Conservation (phyloP, 2,113 vertebrate species). For the Illadopsis cleaveri region DNA sequence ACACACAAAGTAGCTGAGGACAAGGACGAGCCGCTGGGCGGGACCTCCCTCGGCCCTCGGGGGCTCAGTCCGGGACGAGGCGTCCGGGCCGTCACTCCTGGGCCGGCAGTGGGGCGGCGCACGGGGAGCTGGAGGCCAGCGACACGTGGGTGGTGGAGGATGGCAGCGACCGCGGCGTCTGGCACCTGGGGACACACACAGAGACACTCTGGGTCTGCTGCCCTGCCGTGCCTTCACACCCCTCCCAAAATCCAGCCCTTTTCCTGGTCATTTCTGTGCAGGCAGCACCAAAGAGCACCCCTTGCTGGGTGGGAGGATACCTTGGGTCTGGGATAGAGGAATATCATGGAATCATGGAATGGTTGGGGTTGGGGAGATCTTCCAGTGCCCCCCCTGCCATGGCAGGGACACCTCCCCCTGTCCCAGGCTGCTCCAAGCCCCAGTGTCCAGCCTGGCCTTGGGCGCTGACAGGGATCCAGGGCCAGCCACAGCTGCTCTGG, state of each 20-base stretch:
- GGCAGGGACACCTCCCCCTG: background rate
- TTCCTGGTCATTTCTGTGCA: fast-evolving
- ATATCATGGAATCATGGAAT: fast-evolving
- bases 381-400: fast-evolving
- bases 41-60: background rate
- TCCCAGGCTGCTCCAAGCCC: too few species aligned
- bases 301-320: fast-evolving
- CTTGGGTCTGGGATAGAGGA: background rate
- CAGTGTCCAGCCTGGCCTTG: background rate
- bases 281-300: background rate
- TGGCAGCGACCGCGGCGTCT: constrained; percentile 79
- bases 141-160: constrained; percentile 83
- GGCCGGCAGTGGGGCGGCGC: constrained; percentile 33
- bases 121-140: constrained; percentile 74
- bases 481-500: background rate
- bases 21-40: background rate
- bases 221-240: background rate
- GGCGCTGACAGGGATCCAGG: too few species aligned
- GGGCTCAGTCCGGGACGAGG: background rate
- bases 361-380: background rate
- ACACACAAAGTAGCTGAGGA: constrained; percentile 53
- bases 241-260: fast-evolving
- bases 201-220: background rate
- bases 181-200: constrained; percentile 79
- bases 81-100: constrained; percentile 64